A percentile compares a stretch with the other conserved stretches of the same genome.
Evolutionary conservation across 1,140 invertebrate species (phyloP).

Genomic region (Wiebesia pumilae): DNA sequence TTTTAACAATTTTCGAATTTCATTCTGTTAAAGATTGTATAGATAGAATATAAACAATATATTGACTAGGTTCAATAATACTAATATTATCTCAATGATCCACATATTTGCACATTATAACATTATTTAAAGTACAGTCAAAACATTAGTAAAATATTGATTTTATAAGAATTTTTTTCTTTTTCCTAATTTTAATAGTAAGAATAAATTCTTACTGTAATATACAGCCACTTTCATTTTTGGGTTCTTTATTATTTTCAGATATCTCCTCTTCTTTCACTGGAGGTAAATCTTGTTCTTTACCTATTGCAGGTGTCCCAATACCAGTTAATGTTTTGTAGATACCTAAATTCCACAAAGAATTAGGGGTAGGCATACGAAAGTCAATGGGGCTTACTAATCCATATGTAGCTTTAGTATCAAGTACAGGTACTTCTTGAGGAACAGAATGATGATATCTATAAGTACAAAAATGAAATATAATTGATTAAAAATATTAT

Average conservation of each 20-base stretch:
- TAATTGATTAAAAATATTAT: neutral
- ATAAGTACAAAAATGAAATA: slow-evolving; percentile 46
- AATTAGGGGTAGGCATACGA: slow-evolving; percentile 74
- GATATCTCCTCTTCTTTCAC: slow-evolving; percentile 81
- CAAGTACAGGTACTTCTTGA: slow-evolving; percentile 78
- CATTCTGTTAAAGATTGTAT: slow-evolving; percentile 12
- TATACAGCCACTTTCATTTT: slow-evolving; percentile 80
- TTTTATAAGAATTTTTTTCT: slow-evolving; percentile 24
- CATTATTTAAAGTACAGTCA: slow-evolving; percentile 17
- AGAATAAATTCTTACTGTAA: slow-evolving; percentile 70
- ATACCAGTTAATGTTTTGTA: slow-evolving; percentile 58
- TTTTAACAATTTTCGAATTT: slow-evolving; percentile 35
- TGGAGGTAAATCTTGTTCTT: slow-evolving; percentile 78
- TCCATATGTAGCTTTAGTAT: slow-evolving; percentile 82
- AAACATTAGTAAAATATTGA: neutral
- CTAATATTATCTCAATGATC: slow-evolving; percentile 40
- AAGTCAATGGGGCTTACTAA: slow-evolving; percentile 81
- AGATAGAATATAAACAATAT: slow-evolving; percentile 38
- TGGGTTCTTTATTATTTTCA: slow-evolving; percentile 79
- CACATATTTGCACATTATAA: slow-evolving; percentile 30
- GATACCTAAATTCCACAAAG: slow-evolving; percentile 76
- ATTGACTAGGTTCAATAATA: slow-evolving; percentile 54
- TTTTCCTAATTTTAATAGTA: slow-evolving; percentile 6
- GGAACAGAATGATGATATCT: slow-evolving; percentile 84
- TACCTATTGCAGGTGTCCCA: slow-evolving; percentile 60